These are phyloP conservation scores for Ceratitis capitata DNA, from an alignment of 1,140 invertebrate species.

Conservation along the genomic window DNA sequence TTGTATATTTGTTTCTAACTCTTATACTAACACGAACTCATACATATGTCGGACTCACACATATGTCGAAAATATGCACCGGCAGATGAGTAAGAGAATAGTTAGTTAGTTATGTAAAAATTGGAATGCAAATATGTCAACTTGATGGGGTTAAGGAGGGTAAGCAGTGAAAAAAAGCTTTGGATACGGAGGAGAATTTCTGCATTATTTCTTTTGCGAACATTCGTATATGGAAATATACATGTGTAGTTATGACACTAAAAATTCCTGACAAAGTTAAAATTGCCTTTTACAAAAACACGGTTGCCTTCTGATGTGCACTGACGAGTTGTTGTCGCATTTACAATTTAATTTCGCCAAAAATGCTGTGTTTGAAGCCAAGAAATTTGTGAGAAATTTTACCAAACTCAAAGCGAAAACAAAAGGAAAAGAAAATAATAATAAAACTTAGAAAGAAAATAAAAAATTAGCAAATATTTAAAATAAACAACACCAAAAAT, in stretches of 20 bases:
- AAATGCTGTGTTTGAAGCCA: background rate
- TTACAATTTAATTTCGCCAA: background rate
- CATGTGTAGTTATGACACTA: background rate
- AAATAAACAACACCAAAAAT: no score
- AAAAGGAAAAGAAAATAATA: no score
- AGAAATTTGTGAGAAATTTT: no score
- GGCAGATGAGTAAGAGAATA: background rate
- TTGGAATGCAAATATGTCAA: background rate
- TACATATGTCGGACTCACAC: no score
- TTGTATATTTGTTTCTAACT: no score
- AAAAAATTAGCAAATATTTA: no score
- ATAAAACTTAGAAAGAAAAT: no score
- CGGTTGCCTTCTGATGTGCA: background rate
- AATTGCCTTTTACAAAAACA: background rate
- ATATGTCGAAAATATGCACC: no score
- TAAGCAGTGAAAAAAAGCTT: no score
- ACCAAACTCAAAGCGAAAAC: no score
- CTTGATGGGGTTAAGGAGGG: background rate
- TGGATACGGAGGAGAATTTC: background rate
- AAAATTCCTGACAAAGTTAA: background rate
- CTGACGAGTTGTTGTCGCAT: background rate
- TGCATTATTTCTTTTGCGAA: background rate
- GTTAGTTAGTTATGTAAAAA: background rate
- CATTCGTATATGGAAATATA: background rate
- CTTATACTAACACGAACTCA: no score